Evolutionary conservation across 2,113 vertebrate species (phyloP).

Genomic region (Tretioscincus oriximinensis): DNA sequence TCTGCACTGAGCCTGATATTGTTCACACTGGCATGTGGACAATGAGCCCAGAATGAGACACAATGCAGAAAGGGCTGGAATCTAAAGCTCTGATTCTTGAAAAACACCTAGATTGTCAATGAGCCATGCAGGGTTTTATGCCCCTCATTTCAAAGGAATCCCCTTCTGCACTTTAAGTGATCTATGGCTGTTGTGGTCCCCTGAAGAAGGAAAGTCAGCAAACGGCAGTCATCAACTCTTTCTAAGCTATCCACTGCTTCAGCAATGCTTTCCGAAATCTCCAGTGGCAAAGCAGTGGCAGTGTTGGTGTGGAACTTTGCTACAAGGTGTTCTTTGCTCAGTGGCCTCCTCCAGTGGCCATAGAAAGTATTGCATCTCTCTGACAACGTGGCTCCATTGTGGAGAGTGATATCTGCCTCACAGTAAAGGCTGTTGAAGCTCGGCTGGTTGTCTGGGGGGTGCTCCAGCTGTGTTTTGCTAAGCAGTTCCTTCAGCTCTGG

Average conservation of each 20-base stretch:
- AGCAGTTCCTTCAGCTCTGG: conserved; percentile 75
- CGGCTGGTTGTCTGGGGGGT: conserved; percentile 81
- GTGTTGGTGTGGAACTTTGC: conserved; percentile 84
- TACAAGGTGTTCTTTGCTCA: conserved; percentile 79
- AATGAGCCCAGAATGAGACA: no score
- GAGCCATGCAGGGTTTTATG: no score
- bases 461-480: conserved; percentile 75
- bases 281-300: conserved; percentile 58
- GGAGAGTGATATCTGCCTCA: conserved; percentile 68
- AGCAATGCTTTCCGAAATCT: conserved; percentile 75
- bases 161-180: background rate
- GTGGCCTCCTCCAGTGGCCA: conserved; percentile 91
- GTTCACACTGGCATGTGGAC: no score
- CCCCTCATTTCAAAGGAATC: background rate
- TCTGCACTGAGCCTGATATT: no score
- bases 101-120: background rate
- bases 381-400: conserved; percentile 35
- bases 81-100: background rate
- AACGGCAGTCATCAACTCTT: conserved; percentile 72
- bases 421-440: conserved; percentile 90
- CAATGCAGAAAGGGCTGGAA: no score
- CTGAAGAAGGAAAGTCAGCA: conserved; percentile 73
- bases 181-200: conserved; percentile 44
- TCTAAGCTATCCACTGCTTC: conserved; percentile 78
- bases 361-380: conserved; percentile 84